A percentile compares a stretch with the other conserved stretches of the same genome.
Conservation (phyloP, 1,140 invertebrate species). For the Vanessa atalanta region DNA sequence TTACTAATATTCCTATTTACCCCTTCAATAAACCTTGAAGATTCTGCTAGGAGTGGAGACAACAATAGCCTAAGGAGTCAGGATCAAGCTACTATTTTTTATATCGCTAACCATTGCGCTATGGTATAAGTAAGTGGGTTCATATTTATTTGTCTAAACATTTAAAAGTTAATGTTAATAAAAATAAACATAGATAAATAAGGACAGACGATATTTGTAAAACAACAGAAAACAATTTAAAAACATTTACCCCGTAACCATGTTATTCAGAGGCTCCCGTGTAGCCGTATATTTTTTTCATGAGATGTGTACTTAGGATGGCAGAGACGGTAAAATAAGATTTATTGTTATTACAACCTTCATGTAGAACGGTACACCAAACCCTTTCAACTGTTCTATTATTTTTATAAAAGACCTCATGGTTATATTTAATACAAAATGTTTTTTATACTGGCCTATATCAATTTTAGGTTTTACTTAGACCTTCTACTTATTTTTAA, state of each 20-base stretch:
- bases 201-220: neutral
- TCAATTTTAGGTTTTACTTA: too few relatives aligned
- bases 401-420: constrained; percentile 35
- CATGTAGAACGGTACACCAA: constrained; percentile 24
- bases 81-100: too few relatives aligned
- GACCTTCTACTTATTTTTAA: too few relatives aligned
- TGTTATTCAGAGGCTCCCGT: constrained; percentile 21
- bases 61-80: too few relatives aligned
- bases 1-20: too few relatives aligned
- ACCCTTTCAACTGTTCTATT: constrained; percentile 35
- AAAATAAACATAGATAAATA: neutral
- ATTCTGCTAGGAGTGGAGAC: too few relatives aligned
- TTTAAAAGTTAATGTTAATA: too few relatives aligned
- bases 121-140: too few relatives aligned
- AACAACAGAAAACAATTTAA: constrained; percentile 28
- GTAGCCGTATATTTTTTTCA: constrained; percentile 47
- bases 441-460: neutral
- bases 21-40: too few relatives aligned
- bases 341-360: constrained; percentile 49
- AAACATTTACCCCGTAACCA: neutral
- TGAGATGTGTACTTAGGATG: constrained; percentile 45
- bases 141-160: too few relatives aligned
- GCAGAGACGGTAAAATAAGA: constrained; percentile 44
- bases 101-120: too few relatives aligned
- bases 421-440: constrained; percentile 2